Evolutionary conservation across 2,888 invertebrate genomes (phyloP), one percentile per base, ranked within the genome.

Genomic region (Hemaris fuciformis): DNA sequence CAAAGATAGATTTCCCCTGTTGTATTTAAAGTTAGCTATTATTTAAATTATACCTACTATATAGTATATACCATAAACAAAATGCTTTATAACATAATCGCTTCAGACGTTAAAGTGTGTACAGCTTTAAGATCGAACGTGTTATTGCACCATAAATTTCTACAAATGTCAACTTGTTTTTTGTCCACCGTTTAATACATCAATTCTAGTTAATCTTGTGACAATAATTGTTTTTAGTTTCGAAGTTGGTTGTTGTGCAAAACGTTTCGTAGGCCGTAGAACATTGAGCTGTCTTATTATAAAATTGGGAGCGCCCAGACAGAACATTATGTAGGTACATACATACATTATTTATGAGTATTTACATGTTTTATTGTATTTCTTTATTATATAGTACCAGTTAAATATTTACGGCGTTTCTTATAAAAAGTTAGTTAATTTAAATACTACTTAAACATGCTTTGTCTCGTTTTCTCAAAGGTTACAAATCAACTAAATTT

Each of bases 101-200:
- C 13, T n/a, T 2, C 10, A 38, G n/a, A n/a, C 13, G 38, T 38
- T n/a, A 10, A 0, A 38, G n/a, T 38, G 13, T 1, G 0, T 10
- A 13, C 38, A 38, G 38, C 38, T n/a, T 53, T 53, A 53, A 31
- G 4, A 3, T 31, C 18, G 53, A 53, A 53, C 5, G 18, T n/a
- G 27, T 27, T 6, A 18, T 2, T 31, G 18, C 10, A 31, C 31
- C 18, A 48, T 48, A 25, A 48, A 53, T 31, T 43, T 43, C 59
- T 57, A 59, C 69, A 69, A 77, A 76, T 75, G 66, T 73, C 70
- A 66, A 70, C 69, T 58, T 64, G 68, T 70, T 69, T 73, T 75
- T 74, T 68, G 34, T 66, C 63, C 27, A 25, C 18, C 31, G 31
- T 34, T 38, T 53, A 59, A 23, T 59, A 18, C 42, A 62, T 57